Evolutionary conservation across 2,888 invertebrate genomes (phyloP).

Genomic region (Agriotes lineatus): DNA sequence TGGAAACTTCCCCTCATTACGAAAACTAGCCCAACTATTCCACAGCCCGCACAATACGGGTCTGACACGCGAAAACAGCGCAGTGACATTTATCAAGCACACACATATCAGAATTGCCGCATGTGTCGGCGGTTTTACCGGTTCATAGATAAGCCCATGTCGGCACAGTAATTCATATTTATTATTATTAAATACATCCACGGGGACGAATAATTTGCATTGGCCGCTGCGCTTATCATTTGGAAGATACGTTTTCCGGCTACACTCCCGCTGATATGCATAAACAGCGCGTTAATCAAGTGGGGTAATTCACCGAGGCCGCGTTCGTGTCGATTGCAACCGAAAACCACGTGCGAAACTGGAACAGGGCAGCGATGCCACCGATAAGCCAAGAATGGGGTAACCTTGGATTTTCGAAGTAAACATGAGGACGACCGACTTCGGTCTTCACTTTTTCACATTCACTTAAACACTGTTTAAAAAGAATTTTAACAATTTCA

Average conservation of each 20-base stretch:
- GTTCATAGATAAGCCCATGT: slow-evolving; percentile 3
- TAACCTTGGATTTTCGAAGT: too few relatives aligned
- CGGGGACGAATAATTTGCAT: slow-evolving; percentile 5
- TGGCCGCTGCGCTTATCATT: background rate
- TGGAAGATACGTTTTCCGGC: background rate
- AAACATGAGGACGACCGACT: too few relatives aligned
- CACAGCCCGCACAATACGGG: too few relatives aligned
- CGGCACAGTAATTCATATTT: too few relatives aligned
- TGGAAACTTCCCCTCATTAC: too few relatives aligned
- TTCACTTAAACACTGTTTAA: too few relatives aligned
- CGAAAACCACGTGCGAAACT: background rate
- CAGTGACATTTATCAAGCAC: too few relatives aligned
- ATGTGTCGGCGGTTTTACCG: background rate
- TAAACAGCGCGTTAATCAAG: background rate
- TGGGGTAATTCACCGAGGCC: background rate
- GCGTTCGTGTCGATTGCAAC: background rate
- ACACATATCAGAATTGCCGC: background rate
- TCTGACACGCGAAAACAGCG: too few relatives aligned
- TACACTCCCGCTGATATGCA: background rate
- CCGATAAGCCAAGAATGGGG: background rate
- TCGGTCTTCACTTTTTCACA: too few relatives aligned
- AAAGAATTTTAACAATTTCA: too few relatives aligned
- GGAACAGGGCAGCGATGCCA: background rate
- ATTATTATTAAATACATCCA: slow-evolving; percentile 7
- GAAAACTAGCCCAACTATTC: too few relatives aligned